Base-by-base conservation (phyloP, 2,888 invertebrate species). In the Coleophora flavipennella region DNA sequence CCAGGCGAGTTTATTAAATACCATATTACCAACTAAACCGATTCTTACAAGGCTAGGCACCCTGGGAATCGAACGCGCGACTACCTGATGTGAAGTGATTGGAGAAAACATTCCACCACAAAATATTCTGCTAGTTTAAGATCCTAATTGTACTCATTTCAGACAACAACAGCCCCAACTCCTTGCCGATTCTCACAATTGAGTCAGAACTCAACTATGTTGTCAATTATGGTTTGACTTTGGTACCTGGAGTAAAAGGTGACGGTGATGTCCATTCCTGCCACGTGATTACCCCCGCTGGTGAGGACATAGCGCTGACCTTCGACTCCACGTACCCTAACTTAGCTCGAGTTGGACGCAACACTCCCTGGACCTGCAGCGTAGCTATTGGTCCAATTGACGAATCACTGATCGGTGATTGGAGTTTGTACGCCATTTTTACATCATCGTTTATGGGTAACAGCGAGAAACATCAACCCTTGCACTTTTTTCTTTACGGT, bases 271-370 rank as follows among this genome's bases (percentile, higher is more conserved):
- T 55, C 1, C 26, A 48, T 3, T 48, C 56, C 2, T 71, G 71
- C 34, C 65, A 64, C 42, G 49, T 69, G 12, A 40, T 67, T 6
- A 70, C 69, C 2, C 70, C 68, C 1, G 37, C 48, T n/a, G 63
- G 58, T 47, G 62, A 45, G 46, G 50, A 45, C n/a, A 29, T 9
- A 11, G 39, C 42, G 2, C 10, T 55, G n/a, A 44, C 34, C 13
- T 25, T 57, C n/a, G 48, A 58, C 28, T 55, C 67, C 13, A 44
- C 46, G 36, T 57, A 57, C 20, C 51, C 53, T 28, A 45, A 38
- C 13, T 34, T 40, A 0, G 39, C 39, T 11, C 37, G 35, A 11
- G 38, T 20, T n/a, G 20, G 29, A 29, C 8, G n/a, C 12, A 37
- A 9, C 31, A 1, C 42, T 28, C 1, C 13, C 34, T 35, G 40